Conservation (phyloP, 1,140 invertebrate species). For the Bombus difficillimus region DNA sequence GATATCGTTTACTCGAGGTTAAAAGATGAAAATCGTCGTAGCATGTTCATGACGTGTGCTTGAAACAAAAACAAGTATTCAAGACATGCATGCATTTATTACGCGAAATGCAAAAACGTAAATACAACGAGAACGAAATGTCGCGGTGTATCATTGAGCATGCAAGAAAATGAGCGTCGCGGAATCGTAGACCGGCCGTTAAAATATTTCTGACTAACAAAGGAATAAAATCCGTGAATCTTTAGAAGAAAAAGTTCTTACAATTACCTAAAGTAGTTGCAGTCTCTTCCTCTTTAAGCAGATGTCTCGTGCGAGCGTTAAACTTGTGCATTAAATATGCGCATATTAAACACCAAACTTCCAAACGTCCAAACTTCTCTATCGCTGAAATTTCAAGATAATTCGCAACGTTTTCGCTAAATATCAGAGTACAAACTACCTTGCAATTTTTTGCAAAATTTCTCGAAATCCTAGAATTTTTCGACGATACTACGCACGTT, state of each 20-base stretch:
- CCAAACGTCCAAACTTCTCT: too few relatives aligned
- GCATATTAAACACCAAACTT: too few relatives aligned
- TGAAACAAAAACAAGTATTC: constrained; percentile 27
- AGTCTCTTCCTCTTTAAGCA: too few relatives aligned
- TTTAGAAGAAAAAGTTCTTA: neutral
- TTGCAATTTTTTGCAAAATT: too few relatives aligned
- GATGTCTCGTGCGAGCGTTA: too few relatives aligned
- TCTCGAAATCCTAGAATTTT: too few relatives aligned
- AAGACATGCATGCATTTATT: constrained; percentile 33
- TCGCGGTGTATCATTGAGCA: constrained; percentile 49
- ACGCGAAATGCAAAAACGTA: constrained; percentile 19
- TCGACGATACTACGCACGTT: too few relatives aligned
- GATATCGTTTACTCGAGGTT: neutral
- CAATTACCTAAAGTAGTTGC: neutral
- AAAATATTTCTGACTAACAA: neutral
- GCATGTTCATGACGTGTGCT: constrained; percentile 1
- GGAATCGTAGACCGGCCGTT: neutral
- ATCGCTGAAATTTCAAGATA: too few relatives aligned
- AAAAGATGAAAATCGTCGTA: neutral
- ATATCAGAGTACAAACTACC: too few relatives aligned
- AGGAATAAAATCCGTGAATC: neutral
- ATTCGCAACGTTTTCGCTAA: too few relatives aligned
- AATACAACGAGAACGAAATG: constrained; percentile 55
- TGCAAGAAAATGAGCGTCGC: neutral
- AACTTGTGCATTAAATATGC: too few relatives aligned